Base-by-base conservation (phyloP, 2,113 vertebrate species). In the Reinhardtius hippoglossoides region DNA sequence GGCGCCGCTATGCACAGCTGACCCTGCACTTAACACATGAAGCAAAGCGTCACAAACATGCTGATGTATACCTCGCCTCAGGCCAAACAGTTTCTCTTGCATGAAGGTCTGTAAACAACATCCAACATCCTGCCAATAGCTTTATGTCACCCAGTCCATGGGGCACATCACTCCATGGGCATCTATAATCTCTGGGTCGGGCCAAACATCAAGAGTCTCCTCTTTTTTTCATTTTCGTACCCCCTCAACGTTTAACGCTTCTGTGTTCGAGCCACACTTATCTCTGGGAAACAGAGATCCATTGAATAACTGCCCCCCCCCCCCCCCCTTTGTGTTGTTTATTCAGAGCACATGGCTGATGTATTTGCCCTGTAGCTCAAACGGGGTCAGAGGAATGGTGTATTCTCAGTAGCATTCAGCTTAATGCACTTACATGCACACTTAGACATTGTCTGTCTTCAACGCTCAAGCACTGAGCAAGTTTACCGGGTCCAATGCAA, bases 81-180 rank as follows among this genome's bases (percentile, higher is more conserved):
- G 86, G 86, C 80, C 23, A 63, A 82, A 65, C 60, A 55, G 54
- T 63, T 62, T 74, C 31, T 68, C 58, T 77, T 24, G 58, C 74
- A 76, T 84, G 74, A 88, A 59, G 65, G 70, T 85, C 76, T 27
- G 37, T 67, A 87, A 83, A 87, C 88, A 88, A 74, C 80, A 67
- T 44, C 67, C 60, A 68, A 70, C 61, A 73, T 86, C 77, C 76
- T 83, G 81, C 80, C 87, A 89, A 74, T 80, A 70, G 65, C 48
- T 58, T 81, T 69, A 67, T 86, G 75, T 88, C 86, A 84, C 57
- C 23, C 15, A 58, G 52, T 26, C 82, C 75, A 76, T 61, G 71
- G 78, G 72, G 81, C 55, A 68, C 71, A 72, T 71, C 72, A 21
- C 64, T 81, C 58, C 42, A 65, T 6, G 12, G 80, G 2, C 62